phyloP scores from a whole-genome alignment of 2,888 invertebrate genomes.

The Byasa hedistus region DNA sequence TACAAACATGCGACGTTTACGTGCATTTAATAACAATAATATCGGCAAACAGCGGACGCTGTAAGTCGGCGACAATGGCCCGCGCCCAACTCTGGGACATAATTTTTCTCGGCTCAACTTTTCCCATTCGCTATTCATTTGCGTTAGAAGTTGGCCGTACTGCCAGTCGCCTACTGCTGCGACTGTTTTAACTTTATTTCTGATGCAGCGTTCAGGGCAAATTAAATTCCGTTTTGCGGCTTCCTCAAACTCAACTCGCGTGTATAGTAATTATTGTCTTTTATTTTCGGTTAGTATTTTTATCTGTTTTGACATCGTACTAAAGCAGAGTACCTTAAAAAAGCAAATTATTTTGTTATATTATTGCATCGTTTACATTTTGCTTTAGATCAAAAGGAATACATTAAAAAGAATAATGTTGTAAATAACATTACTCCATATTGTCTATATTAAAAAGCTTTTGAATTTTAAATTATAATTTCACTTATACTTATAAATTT shows the following conservation, averaged over 20 bases:
- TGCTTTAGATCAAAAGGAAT: no score
- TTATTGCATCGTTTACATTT: no score
- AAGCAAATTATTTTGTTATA: no score
- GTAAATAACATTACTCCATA: no score
- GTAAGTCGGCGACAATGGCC: conserved; percentile 58
- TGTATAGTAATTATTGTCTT: conserved; percentile 73
- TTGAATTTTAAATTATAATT: no score
- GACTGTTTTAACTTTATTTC: conserved; percentile 80
- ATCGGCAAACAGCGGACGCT: conserved; percentile 58
- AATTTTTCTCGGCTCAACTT: conserved; percentile 78
- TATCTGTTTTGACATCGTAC: neutral
- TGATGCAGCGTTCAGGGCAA: conserved; percentile 80
- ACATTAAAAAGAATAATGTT: no score
- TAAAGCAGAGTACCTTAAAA: neutral
- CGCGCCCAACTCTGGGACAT: conserved; percentile 64
- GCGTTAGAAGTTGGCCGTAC: conserved; percentile 78
- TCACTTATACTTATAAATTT: no score
- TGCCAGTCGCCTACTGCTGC: conserved; percentile 65
- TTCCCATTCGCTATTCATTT: conserved; percentile 80
- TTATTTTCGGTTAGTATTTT: conserved; percentile 41
- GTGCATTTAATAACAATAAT: conserved; percentile 68
- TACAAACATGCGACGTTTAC: conserved; percentile 49
- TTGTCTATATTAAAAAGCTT: no score
- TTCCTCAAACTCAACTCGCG: conserved; percentile 75
- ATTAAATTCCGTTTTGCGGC: conserved; percentile 80